These are phyloP conservation scores for Hymenopus coronatus DNA, from an alignment of 2,888 invertebrate species.

Conservation along the genomic window DNA sequence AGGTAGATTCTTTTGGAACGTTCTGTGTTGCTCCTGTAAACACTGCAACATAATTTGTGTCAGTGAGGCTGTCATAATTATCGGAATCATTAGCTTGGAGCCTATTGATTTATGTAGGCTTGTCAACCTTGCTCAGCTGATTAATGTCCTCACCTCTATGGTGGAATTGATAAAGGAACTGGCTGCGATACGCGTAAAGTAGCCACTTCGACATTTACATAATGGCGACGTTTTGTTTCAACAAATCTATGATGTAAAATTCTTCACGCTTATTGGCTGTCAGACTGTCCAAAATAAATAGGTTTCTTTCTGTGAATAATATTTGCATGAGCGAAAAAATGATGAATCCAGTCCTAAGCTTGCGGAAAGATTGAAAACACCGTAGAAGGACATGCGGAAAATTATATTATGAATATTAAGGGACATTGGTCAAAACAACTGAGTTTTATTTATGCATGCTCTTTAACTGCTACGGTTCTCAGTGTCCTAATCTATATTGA, in stretches of 20 bases:
- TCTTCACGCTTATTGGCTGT: background rate
- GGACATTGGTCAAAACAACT: no score
- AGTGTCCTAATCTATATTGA: no score
- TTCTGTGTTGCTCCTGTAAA: background rate
- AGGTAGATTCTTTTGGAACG: background rate
- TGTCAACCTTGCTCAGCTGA: background rate
- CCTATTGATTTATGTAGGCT: background rate
- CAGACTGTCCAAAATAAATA: background rate
- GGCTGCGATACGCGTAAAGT: background rate
- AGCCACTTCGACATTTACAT: background rate
- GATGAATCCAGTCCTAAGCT: background rate
- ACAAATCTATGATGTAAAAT: background rate
- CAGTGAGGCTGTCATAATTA: background rate
- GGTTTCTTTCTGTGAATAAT: background rate
- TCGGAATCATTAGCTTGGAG: background rate
- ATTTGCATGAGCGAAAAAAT: background rate
- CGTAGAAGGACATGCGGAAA: no score
- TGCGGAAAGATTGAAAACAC: no score
- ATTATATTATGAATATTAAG: no score
- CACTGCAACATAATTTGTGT: background rate
- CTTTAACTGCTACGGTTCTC: no score
- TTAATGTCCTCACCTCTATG: background rate
- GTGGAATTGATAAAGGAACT: background rate
- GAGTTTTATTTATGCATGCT: no score
- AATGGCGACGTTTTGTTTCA: background rate